Evolutionary conservation across 2,797 vertebrate genomes (phyloP).

Genomic region (Rhabdomys pumilio): DNA sequence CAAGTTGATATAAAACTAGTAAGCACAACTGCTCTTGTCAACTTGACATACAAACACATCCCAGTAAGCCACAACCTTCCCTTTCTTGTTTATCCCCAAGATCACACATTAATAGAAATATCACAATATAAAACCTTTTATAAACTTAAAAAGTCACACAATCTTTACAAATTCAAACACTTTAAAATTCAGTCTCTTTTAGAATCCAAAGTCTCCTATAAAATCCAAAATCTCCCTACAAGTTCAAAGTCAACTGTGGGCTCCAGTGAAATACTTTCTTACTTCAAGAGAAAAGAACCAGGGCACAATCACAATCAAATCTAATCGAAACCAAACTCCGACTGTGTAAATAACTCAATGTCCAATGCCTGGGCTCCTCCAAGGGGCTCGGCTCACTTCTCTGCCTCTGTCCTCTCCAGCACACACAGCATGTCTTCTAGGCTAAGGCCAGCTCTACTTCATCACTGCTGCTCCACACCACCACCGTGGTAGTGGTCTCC

Average conservation of each 20-base stretch:
- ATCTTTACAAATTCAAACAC: background rate
- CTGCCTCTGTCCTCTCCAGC: background rate
- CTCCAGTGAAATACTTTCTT: background rate
- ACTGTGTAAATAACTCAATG: background rate
- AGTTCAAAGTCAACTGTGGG: background rate
- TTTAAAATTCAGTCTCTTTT: background rate
- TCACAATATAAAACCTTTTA: background rate
- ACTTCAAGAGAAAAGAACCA: background rate
- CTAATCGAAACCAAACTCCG: background rate
- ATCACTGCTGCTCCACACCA: background rate
- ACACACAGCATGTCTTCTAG: background rate
- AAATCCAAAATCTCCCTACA: background rate
- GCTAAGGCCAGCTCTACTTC: background rate
- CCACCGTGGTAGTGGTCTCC: background rate
- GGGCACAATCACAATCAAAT: background rate
- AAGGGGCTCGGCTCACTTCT: background rate
- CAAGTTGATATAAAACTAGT: background rate
- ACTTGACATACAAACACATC: background rate
- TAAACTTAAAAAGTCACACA: background rate
- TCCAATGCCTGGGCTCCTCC: background rate
- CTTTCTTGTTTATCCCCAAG: background rate
- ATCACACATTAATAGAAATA: background rate
- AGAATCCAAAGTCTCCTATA: background rate
- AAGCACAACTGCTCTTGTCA: background rate
- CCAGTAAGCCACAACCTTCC: background rate